These are phyloP conservation scores for Hippocampus kuda DNA, from an alignment of 2,797 vertebrate species.

Conservation along the genomic window DNA sequence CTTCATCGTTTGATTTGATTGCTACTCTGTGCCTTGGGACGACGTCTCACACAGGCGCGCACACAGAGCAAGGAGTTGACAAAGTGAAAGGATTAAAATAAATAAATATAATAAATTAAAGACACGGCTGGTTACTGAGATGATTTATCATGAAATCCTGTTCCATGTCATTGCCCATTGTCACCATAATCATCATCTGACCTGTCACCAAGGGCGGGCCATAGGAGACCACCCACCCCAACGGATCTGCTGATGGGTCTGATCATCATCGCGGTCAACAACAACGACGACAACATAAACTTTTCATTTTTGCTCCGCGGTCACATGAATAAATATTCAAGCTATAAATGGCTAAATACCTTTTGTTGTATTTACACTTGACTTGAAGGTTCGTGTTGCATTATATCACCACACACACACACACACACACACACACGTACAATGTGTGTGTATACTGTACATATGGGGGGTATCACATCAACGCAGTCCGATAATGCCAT, in stretches of 20 bases:
- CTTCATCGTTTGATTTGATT: too few relatives aligned
- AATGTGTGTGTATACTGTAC: too few relatives aligned
- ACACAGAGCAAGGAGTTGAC: background rate
- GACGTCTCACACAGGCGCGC: too few relatives aligned
- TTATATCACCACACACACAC: constrained; percentile 43
- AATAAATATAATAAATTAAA: constrained; percentile 20
- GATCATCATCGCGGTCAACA: background rate
- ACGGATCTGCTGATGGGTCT: too few relatives aligned
- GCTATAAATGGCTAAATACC: constrained; percentile 53
- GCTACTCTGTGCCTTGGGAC: too few relatives aligned
- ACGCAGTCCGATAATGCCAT: background rate
- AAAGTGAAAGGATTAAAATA: background rate
- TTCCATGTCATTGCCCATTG: too few relatives aligned
- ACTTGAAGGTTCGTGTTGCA: constrained; percentile 43
- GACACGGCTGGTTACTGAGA: constrained; percentile 35
- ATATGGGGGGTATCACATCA: background rate
- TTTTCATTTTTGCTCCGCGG: constrained; percentile 1
- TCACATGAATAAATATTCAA: constrained; percentile 33
- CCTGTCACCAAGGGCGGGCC: too few relatives aligned
- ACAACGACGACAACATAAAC: constrained; percentile 16
- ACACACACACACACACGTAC: constrained; percentile 9
- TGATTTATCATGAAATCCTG: constrained; percentile 14
- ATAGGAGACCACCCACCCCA: too few relatives aligned
- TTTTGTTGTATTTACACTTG: constrained; percentile 44
- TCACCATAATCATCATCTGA: too few relatives aligned